Evolutionary conservation across 2,797 vertebrate genomes (phyloP).

Genomic region (Austrolebias charrua): DNA sequence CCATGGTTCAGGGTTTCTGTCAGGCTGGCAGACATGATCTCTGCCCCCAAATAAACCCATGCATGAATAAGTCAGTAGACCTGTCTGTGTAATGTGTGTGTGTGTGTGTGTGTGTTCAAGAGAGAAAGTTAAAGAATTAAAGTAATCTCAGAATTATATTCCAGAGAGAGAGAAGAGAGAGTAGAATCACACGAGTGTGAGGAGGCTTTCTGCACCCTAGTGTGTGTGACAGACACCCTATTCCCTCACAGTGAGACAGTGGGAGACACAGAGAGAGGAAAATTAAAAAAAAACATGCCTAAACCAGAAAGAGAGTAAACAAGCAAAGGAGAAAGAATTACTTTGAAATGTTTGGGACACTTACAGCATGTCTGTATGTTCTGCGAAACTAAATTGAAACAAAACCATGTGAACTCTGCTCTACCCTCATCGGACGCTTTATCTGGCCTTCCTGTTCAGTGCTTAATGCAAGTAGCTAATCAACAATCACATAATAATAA

Average conservation of each 20-base stretch:
- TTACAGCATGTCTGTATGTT: no score
- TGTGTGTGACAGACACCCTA: slow-evolving; percentile 74
- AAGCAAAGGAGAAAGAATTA: background rate
- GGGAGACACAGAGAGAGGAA: slow-evolving; percentile 11
- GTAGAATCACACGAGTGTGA: slow-evolving; percentile 54
- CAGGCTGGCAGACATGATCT: slow-evolving; percentile 73
- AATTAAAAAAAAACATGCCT: background rate
- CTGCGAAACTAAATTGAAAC: no score
- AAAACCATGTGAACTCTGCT: no score
- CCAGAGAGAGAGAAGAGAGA: no score
- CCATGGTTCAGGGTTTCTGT: slow-evolving; percentile 64
- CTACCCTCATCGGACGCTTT: no score
- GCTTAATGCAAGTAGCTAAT: no score
- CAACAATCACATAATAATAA: no score
- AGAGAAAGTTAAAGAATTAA: slow-evolving; percentile 18
- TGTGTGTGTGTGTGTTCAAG: slow-evolving; percentile 12
- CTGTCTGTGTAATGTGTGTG: slow-evolving; percentile 32
- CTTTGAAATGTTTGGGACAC: background rate
- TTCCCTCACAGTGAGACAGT: slow-evolving; percentile 70
- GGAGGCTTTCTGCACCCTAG: slow-evolving; percentile 60
- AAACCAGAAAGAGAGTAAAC: slow-evolving; percentile 12
- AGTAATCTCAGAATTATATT: no score
- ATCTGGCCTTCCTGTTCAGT: no score
- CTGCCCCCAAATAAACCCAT: slow-evolving; percentile 76
- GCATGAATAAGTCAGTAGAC: slow-evolving; percentile 80